These are phyloP conservation scores for Watsonalla binaria DNA, from an alignment of 2,888 invertebrate species.

Conservation along the genomic window DNA sequence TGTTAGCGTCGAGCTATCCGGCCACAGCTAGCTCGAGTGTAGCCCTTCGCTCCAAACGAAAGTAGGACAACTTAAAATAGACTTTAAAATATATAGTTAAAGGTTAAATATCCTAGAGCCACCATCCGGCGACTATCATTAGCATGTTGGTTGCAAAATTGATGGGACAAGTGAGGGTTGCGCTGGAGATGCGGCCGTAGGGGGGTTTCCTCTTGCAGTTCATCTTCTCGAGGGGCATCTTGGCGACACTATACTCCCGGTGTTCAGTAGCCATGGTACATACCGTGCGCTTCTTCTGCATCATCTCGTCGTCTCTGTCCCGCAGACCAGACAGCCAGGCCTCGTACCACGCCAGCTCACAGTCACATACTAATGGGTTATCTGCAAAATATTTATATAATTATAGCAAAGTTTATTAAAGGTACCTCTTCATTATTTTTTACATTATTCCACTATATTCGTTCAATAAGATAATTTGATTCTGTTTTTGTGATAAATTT, in stretches of 20 bases:
- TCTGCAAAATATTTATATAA: slow-evolving; percentile 70
- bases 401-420: neutral
- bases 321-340: slow-evolving; percentile 87
- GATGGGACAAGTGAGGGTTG: slow-evolving; percentile 32
- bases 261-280: slow-evolving; percentile 90
- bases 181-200: slow-evolving; percentile 54
- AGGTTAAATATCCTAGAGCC: slow-evolving; percentile 43
- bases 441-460: too few species aligned
- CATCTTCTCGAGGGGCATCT: slow-evolving; percentile 90
- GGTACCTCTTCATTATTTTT: too few species aligned
- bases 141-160: slow-evolving; percentile 42
- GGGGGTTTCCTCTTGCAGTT: slow-evolving; percentile 86
- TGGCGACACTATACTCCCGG: slow-evolving; percentile 89
- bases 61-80: slow-evolving; percentile 30
- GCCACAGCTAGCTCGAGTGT: slow-evolving; percentile 67
- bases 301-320: slow-evolving; percentile 91
- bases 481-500: too few species aligned
- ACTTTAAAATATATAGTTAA: slow-evolving; percentile 23
- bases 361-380: slow-evolving; percentile 92
- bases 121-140: slow-evolving; percentile 46
- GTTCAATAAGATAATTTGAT: too few species aligned
- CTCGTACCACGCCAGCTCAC: slow-evolving; percentile 93
- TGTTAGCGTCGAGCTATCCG: slow-evolving; percentile 55
- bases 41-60: slow-evolving; percentile 45
- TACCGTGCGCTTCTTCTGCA: slow-evolving; percentile 90